Evolutionary conservation across 53 echinoderm and acorn worm species (phyloP).

Genomic region (Actinopyga echinites): DNA sequence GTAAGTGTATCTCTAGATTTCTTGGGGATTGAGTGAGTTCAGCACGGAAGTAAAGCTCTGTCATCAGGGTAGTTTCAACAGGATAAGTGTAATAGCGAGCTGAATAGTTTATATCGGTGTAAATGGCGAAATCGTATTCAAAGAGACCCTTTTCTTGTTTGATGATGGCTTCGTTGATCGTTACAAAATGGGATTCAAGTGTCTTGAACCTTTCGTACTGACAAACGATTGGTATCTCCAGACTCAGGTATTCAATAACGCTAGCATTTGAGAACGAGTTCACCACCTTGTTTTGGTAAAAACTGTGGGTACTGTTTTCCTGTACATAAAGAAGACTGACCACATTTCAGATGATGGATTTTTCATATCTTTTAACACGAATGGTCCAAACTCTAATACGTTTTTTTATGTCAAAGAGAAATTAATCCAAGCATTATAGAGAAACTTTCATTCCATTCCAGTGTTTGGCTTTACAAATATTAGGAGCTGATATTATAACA

Average conservation of each 20-base stretch:
- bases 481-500: too few species aligned
- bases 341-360: too few species aligned
- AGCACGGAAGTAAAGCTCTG: conserved; percentile 24
- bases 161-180: background rate
- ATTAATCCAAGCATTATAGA: too few species aligned
- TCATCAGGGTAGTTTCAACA: background rate
- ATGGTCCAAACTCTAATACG: too few species aligned
- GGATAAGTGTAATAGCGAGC: conserved; percentile 2
- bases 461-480: too few species aligned
- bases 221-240: conserved; percentile 21
- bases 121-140: conserved; percentile 30
- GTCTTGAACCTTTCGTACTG: conserved; percentile 15
- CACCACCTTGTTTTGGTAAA: conserved; percentile 11
- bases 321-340: background rate
- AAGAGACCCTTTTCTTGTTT: background rate
- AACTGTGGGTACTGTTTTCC: conserved; percentile 12
- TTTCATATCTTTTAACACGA: too few species aligned
- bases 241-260: background rate
- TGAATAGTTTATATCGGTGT: background rate
- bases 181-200: conserved; percentile 3
- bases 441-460: too few species aligned
- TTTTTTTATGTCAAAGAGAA: too few species aligned
- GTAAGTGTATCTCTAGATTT: conserved; percentile 15
- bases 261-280: background rate
- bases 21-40: background rate